Evolutionary conservation across 2,113 vertebrate species (phyloP), one percentile per base, ranked within the genome.

Genomic region (Stegastes partitus): DNA sequence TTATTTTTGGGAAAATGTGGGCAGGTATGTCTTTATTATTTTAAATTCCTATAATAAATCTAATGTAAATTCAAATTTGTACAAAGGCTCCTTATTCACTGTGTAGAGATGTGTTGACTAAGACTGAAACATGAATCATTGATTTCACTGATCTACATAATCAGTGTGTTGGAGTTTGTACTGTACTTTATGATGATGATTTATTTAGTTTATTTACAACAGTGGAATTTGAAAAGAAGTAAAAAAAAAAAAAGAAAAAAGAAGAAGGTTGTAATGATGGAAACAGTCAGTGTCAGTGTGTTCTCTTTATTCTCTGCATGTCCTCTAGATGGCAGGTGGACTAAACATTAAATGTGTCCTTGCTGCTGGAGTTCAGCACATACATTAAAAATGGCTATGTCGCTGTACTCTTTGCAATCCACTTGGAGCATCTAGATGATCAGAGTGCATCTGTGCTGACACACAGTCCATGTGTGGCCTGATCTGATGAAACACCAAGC

Each of bases 121-220:
- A 61, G 56, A 78, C 18, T 79, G 28, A 81, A 81, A 42, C 11
- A 21, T 45, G 7, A 59, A 53, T 37, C 37, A 65, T 42, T 64
- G 50, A 51, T 31, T 73, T 58, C 23, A 64, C 49, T 69, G 65
- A 78, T 44, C 19, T 67, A 25, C 57, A 45, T 65, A 22, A 81
- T 73, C 47, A 73, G 61, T 84, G 69, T 83, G 37, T 31, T 74
- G 64, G 65, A 81, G 70, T 85, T 83, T 87, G 72, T 85, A 91
- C 74, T 89, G 83, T 81, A 83, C 49, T 76, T 71, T 23, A 80
- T 68, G 74, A 70, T 67, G 23, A 80, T 68, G 74, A 70, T 67
- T 74, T 53, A 55, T 71, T 67, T 31, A 31, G n/a, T 74, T 76
- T 49, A 82, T 87, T 75, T 87, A 54, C 68, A 69, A 82, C 34